phyloP scores from a whole-genome alignment of 2,797 vertebrate species.

The Clarias pachynema region DNA sequence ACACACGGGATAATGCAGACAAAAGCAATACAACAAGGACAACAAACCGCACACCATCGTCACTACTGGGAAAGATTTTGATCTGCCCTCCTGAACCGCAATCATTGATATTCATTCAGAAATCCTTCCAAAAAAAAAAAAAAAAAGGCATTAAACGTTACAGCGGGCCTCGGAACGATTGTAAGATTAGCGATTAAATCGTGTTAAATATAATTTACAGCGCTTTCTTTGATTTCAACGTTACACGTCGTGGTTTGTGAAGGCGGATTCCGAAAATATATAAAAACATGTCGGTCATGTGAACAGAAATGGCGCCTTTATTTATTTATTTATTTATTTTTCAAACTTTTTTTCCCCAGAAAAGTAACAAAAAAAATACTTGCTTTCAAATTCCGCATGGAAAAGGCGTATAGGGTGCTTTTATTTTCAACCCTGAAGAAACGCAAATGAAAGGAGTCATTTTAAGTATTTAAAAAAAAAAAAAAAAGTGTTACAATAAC shows the following conservation, averaged over 20 bases:
- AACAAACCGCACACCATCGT: conserved; percentile 75
- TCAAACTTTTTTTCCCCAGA: conserved; percentile 60
- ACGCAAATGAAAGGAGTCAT: too few relatives aligned
- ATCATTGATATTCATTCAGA: conserved; percentile 71
- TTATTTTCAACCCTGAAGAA: too few relatives aligned
- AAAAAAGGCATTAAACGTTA: neutral
- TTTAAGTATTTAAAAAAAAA: too few relatives aligned
- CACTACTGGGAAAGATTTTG: conserved; percentile 59
- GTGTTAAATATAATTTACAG: neutral
- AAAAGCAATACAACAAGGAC: conserved; percentile 79
- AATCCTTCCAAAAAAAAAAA: conserved; percentile 47
- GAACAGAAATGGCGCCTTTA: conserved; percentile 17
- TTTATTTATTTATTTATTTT: too few relatives aligned
- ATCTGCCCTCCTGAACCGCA: neutral
- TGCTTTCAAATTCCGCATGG: too few relatives aligned
- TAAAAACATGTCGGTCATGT: neutral
- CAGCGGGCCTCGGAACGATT: neutral
- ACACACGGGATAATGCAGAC: conserved; percentile 74
- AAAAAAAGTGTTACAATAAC: too few relatives aligned
- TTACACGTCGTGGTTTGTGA: neutral
- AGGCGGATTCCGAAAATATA: neutral
- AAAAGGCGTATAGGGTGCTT: too few relatives aligned
- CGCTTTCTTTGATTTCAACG: neutral
- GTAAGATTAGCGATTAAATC: neutral
- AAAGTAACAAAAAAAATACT: conserved; percentile 56